These are phyloP conservation scores for Numenius arquata DNA, from an alignment of 2,113 vertebrate species.

Conservation along the genomic window DNA sequence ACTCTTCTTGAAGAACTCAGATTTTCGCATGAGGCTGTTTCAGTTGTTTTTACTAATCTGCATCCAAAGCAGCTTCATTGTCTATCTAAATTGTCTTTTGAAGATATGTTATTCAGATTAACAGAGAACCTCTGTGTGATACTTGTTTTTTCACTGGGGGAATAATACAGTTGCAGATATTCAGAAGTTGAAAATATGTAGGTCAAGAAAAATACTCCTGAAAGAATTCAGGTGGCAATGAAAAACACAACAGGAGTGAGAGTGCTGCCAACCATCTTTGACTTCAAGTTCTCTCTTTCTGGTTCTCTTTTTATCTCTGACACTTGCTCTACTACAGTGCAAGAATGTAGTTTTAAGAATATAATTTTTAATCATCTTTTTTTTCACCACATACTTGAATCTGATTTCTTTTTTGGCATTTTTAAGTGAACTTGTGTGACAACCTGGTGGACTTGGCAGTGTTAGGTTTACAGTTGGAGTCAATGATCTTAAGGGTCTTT, in stretches of 20 bases:
- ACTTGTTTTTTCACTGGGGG: not conserved
- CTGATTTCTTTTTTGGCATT: not conserved
- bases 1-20: not conserved
- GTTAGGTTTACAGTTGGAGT: not conserved
- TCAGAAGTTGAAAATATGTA: not conserved
- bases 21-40: not conserved
- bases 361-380: not conserved
- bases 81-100: not conserved
- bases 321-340: not conserved
- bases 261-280: not conserved
- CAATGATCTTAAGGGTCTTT: not conserved
- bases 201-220: not conserved
- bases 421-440: not conserved
- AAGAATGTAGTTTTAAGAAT: not conserved
- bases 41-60: not conserved
- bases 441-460: not conserved
- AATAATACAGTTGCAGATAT: not conserved
- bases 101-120: not conserved
- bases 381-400: not conserved
- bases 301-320: not conserved
- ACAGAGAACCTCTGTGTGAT: not conserved
- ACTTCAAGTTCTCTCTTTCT: not conserved
- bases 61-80: not conserved
- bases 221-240: not conserved
- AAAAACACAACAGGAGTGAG: not conserved